Evolutionary conservation across 2,888 invertebrate genomes (phyloP), one percentile per base, ranked within the genome.

Genomic region (Prosapia bicincta): DNA sequence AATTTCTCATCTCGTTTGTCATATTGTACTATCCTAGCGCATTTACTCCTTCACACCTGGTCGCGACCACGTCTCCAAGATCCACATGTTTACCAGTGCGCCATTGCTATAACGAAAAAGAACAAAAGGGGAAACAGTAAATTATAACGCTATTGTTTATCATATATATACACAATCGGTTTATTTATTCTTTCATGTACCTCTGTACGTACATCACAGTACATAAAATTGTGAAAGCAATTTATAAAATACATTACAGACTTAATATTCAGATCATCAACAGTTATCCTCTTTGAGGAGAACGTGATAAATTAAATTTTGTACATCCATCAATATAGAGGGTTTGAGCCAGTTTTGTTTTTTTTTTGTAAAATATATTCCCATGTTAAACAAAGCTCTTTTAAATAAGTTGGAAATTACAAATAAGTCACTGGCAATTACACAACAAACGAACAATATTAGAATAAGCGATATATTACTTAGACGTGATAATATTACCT

Each of bases 121-220:
- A n/a, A n/a, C n/a, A n/a, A n/a, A n/a, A n/a, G n/a, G n/a, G n/a
- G n/a, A n/a, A n/a, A n/a, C n/a, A n/a, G n/a, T n/a, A n/a, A n/a
- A n/a, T n/a, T n/a, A n/a, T n/a, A n/a, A n/a, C n/a, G n/a, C n/a
- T n/a, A n/a, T n/a, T n/a, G n/a, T n/a, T n/a, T n/a, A n/a, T 43
- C 30, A 74, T 54, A 69, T 74, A 74, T 74, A 74, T 74, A 74
- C 74, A 74, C 69, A 74, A 69, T 74, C 74, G 68, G 69, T 74
- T 69, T 69, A 74, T 69, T 38, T 7, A 13, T 74, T 74, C 74
- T 74, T 69, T 69, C 74, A 69, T 54, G 54, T 74, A 74, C 24
- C 74, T 69, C 74, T 69, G 74, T 26, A 74, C 74, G 69, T 69
- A 74, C 69, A 54, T 26, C 67, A 54, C 54, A 20, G 54, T 54